Conservation (phyloP, 53 echinoderm and acorn worm genomes). For the Arbacia lixula region DNA sequence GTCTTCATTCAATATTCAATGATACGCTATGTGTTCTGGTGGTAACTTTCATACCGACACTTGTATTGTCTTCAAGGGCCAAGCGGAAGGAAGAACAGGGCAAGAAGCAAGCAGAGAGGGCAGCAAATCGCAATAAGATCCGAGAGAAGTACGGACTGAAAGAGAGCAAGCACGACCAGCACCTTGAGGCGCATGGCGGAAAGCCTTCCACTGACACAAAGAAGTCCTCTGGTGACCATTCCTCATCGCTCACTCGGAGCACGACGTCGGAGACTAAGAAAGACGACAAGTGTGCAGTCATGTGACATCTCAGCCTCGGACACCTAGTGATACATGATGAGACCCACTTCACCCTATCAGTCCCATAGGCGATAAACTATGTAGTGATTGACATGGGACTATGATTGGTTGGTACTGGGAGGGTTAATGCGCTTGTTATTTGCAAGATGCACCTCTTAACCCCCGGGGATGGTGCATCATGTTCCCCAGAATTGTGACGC, state of each 20-base stretch:
- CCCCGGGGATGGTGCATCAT: too few species aligned
- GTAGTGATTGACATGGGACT: too few species aligned
- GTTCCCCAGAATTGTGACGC: too few species aligned
- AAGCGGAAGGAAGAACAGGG: slow-evolving; percentile 74
- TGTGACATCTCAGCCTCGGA: slow-evolving; percentile 58
- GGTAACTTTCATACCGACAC: too few species aligned
- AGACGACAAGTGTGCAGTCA: slow-evolving; percentile 76
- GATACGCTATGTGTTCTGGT: too few species aligned
- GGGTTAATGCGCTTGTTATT: too few species aligned
- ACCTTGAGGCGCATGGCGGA: slow-evolving; percentile 46
- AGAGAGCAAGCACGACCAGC: slow-evolving; percentile 72
- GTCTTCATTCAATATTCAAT: too few species aligned
- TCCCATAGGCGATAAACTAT: too few species aligned
- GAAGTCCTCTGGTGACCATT: neutral
- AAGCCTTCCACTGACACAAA: neutral
- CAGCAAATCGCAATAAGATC: slow-evolving; percentile 83
- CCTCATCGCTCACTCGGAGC: slow-evolving; percentile 8
- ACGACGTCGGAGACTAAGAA: slow-evolving; percentile 43
- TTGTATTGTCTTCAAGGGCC: too few species aligned
- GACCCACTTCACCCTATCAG: too few species aligned
- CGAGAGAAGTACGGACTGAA: slow-evolving; percentile 92
- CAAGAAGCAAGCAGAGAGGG: slow-evolving; percentile 84
- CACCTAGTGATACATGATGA: neutral
- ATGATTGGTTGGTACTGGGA: too few species aligned
- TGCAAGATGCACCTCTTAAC: too few species aligned